Percentiles rank a stretch among this genome's conserved stretches.
Evolutionary conservation across 2,797 vertebrate genomes (phyloP).

Genomic region (Macropus fuliginosus): DNA sequence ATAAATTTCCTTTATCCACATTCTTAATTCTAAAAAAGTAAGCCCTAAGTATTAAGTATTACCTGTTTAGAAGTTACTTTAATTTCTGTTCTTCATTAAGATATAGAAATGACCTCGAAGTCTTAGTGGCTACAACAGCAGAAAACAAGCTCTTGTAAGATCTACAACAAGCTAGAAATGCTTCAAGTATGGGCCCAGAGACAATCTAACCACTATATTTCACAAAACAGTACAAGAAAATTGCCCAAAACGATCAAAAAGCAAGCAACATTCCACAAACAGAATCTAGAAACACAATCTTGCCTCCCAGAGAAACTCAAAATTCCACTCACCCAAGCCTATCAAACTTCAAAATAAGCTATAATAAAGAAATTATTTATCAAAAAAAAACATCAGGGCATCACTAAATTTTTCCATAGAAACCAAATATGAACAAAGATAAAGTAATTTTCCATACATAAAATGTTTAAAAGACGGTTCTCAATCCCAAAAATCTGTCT

Average conservation of each 20-base stretch:
- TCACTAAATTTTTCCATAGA: not conserved
- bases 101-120: not conserved
- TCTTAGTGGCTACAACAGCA: not conserved
- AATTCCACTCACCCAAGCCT: not conserved
- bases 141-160: not conserved
- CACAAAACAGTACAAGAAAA: not conserved
- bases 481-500: not conserved
- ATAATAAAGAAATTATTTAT: not conserved
- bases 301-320: not conserved
- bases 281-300: not conserved
- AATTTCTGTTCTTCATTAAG: not conserved
- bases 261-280: not conserved
- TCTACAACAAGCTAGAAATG: not conserved
- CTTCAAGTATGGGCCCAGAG: not conserved
- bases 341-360: not conserved
- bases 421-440: not conserved
- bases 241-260: not conserved
- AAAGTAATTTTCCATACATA: not conserved
- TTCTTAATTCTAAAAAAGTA: constrained; percentile 30
- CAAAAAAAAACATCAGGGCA: not conserved
- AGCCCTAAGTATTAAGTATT: not conserved
- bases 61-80: not conserved
- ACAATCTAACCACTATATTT: not conserved
- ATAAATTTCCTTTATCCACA: not conserved
- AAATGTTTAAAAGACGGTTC: not conserved